Conservation (phyloP, 2,113 vertebrate genomes). For the Rattus rattus region DNA sequence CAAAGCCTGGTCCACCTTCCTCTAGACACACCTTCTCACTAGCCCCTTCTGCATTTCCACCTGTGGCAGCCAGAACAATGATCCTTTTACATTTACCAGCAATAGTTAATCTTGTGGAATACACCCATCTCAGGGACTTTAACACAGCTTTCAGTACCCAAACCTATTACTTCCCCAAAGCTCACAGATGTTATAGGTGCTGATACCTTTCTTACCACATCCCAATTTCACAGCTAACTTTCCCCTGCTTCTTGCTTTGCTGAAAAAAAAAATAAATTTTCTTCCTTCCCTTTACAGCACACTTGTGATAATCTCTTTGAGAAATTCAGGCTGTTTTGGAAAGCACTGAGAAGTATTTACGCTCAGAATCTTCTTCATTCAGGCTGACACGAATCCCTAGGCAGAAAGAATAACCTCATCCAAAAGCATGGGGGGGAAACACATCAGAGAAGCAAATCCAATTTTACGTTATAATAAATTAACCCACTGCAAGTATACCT, state of each 20-base stretch:
- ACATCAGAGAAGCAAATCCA: not conserved
- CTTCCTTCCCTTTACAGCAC: not conserved
- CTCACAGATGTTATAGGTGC: not conserved
- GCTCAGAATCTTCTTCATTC: slow-evolving; percentile 3
- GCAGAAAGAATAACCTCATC: not conserved
- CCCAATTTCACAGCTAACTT: not conserved
- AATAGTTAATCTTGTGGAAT: not conserved
- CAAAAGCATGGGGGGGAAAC: not conserved
- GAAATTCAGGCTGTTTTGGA: slow-evolving; percentile 41
- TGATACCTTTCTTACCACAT: not conserved
- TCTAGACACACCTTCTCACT: not conserved
- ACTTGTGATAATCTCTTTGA: slow-evolving; percentile 48
- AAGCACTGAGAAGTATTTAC: slow-evolving; percentile 29
- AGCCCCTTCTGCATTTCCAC: not conserved
- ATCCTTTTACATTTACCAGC: not conserved
- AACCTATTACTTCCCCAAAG: not conserved
- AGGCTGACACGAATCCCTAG: slow-evolving; percentile 23
- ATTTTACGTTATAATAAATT: slow-evolving; percentile 51
- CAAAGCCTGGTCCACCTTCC: not conserved
- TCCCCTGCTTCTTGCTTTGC: not conserved
- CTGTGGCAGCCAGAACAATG: not conserved
- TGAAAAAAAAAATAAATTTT: slow-evolving; percentile 31
- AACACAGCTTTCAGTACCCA: not conserved
- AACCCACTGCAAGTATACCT: not conserved
- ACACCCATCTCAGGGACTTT: too few relatives aligned